Evolutionary conservation across 1,140 invertebrate genomes (phyloP).

Genomic region (Euwallacea similis): DNA sequence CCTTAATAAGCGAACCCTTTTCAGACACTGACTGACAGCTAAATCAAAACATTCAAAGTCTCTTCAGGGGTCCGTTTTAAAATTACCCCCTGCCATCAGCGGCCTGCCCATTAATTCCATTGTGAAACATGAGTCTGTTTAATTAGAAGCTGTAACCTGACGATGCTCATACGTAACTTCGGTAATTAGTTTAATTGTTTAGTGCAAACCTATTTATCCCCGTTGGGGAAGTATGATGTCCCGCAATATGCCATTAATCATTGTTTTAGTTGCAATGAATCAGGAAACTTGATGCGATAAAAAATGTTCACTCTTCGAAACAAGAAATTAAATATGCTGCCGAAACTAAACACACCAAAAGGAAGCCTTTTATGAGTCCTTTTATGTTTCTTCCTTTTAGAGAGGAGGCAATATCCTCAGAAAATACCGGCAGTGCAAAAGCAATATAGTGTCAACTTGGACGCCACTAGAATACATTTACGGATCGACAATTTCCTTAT

Average conservation of each 20-base stretch:
- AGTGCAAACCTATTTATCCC: slow-evolving; percentile 2
- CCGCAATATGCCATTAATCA: too few relatives aligned
- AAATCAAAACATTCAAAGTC: slow-evolving; percentile 22
- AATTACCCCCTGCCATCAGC: slow-evolving; percentile 10
- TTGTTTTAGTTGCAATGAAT: too few relatives aligned
- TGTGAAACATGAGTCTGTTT: slow-evolving; percentile 20
- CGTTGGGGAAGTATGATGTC: not conserved
- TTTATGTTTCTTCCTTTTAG: slow-evolving; percentile 36
- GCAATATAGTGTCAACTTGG: slow-evolving; percentile 40
- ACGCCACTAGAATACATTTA: slow-evolving; percentile 39
- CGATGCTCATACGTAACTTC: slow-evolving; percentile 15
- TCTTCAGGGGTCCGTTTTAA: slow-evolving; percentile 13
- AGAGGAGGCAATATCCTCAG: slow-evolving; percentile 37
- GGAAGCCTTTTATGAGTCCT: slow-evolving; percentile 35
- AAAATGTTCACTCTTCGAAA: slow-evolving; percentile 19
- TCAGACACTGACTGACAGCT: slow-evolving; percentile 16
- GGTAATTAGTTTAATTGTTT: slow-evolving; percentile 10
- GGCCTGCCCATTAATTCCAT: slow-evolving; percentile 13
- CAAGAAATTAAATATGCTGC: slow-evolving; percentile 28
- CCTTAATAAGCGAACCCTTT: slow-evolving; percentile 19
- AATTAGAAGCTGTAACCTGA: slow-evolving; percentile 20
- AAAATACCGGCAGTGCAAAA: slow-evolving; percentile 37
- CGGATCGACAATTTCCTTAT: slow-evolving; percentile 40
- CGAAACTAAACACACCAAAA: slow-evolving; percentile 33
- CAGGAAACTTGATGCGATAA: slow-evolving; percentile 17